phyloP scores from a whole-genome alignment of 2,888 invertebrate genomes.

The Chymomyza fuscimana region DNA sequence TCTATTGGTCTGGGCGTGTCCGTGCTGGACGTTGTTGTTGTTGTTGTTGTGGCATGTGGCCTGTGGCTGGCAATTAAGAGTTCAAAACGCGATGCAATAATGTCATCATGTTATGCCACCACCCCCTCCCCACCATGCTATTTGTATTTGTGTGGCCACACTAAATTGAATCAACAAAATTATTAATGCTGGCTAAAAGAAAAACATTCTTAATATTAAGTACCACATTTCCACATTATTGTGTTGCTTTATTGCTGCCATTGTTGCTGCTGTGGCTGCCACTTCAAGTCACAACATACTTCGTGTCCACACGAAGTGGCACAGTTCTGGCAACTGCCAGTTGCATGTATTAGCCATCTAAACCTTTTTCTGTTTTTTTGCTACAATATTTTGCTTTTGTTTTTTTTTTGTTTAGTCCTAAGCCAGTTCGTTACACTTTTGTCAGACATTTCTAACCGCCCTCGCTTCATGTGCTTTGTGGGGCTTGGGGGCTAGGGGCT shows the following conservation, averaged over 20 bases:
- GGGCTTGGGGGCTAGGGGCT: background rate
- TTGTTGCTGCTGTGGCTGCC: slow-evolving; percentile 15
- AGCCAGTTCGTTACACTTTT: slow-evolving; percentile 6
- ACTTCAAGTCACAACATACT: background rate
- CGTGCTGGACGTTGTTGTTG: background rate
- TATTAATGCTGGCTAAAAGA: background rate
- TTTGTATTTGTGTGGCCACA: background rate
- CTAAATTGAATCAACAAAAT: background rate
- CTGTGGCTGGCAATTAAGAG: background rate
- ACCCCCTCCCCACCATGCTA: background rate
- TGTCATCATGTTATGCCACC: background rate
- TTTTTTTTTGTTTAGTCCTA: background rate
- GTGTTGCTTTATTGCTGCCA: background rate
- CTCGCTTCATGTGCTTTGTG: background rate
- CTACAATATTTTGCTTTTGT: background rate
- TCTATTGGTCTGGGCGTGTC: too few relatives aligned
- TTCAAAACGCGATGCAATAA: background rate
- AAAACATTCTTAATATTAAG: slow-evolving; percentile 1
- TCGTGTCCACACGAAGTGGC: background rate
- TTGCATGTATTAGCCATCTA: slow-evolving; percentile 33
- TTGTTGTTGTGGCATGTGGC: slow-evolving; percentile 1
- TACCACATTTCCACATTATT: background rate
- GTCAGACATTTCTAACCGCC: background rate
- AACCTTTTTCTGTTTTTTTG: background rate
- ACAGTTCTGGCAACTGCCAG: slow-evolving; percentile 25